Evolutionary conservation across 1,140 invertebrate species (phyloP).

Genomic region (Trachelipus rathkii): DNA sequence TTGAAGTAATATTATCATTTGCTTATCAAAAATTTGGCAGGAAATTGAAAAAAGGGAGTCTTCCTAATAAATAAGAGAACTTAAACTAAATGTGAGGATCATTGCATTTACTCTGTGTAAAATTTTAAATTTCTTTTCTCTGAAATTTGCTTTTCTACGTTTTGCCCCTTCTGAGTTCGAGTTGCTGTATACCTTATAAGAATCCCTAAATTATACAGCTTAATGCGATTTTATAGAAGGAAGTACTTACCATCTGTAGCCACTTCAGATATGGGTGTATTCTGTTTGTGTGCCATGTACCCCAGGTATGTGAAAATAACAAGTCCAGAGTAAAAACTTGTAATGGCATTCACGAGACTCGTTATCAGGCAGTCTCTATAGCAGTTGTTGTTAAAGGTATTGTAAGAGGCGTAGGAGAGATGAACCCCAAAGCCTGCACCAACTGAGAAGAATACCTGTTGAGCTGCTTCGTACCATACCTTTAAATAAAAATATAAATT

Average conservation of each 20-base stretch:
- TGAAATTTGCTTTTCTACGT: too few relatives aligned
- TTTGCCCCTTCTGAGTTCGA: too few relatives aligned
- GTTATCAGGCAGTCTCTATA: conserved; percentile 58
- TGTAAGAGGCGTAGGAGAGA: conserved; percentile 83
- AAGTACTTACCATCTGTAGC: conserved; percentile 68
- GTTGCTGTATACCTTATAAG: too few relatives aligned
- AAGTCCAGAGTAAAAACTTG: conserved; percentile 87
- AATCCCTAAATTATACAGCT: too few relatives aligned
- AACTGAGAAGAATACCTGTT: conserved; percentile 86
- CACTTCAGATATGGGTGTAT: conserved; percentile 74
- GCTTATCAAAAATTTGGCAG: too few relatives aligned
- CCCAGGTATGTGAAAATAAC: conserved; percentile 92
- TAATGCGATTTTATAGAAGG: too few relatives aligned
- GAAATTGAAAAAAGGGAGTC: too few relatives aligned
- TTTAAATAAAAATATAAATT: conserved; percentile 52
- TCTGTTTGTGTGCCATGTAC: conserved; percentile 78
- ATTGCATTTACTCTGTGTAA: too few relatives aligned
- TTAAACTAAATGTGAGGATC: too few relatives aligned
- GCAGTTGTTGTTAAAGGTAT: conserved; percentile 80
- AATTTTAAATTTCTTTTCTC: too few relatives aligned
- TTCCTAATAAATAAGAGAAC: too few relatives aligned
- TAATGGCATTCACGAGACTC: conserved; percentile 70
- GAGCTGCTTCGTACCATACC: conserved; percentile 89
- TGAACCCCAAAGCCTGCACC: conserved; percentile 88
- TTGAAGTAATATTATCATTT: too few relatives aligned